These are phyloP conservation scores for Python bivittatus DNA, from an alignment of 2,113 vertebrate species.

Conservation along the genomic window DNA sequence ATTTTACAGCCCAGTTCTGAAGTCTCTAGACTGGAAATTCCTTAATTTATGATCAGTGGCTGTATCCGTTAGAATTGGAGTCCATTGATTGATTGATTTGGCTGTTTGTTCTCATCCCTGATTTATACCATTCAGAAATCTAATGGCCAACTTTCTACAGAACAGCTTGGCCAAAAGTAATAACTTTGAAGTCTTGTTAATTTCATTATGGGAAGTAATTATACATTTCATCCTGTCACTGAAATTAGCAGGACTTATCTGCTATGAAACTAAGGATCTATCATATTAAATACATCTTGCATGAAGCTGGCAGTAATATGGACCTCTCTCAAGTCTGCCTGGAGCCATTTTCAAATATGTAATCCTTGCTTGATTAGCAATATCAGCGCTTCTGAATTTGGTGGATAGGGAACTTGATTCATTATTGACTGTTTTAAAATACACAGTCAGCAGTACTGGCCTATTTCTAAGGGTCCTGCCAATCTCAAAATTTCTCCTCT, in stretches of 20 bases:
- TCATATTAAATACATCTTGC: neutral
- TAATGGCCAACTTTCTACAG: neutral
- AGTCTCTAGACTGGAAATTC: neutral
- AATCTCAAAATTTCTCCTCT: slow-evolving; percentile 24
- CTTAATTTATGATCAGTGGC: neutral
- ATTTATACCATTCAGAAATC: neutral
- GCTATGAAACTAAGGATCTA: neutral
- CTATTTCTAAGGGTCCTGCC: neutral
- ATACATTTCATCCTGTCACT: neutral
- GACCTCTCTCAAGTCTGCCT: neutral
- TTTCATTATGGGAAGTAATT: neutral
- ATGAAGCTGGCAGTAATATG: neutral
- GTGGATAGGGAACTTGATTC: neutral
- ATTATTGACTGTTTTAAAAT: slow-evolving; percentile 35
- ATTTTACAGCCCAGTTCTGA: neutral
- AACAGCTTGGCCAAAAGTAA: neutral
- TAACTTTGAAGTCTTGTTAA: neutral
- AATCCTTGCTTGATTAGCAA: neutral
- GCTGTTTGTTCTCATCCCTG: neutral
- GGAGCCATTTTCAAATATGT: neutral
- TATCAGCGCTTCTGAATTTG: neutral
- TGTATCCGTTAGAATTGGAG: neutral
- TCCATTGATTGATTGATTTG: too few relatives aligned
- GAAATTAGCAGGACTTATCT: neutral
- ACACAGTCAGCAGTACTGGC: neutral